Conservation (phyloP, 2,888 invertebrate species). For the Hyposoter didymator region DNA sequence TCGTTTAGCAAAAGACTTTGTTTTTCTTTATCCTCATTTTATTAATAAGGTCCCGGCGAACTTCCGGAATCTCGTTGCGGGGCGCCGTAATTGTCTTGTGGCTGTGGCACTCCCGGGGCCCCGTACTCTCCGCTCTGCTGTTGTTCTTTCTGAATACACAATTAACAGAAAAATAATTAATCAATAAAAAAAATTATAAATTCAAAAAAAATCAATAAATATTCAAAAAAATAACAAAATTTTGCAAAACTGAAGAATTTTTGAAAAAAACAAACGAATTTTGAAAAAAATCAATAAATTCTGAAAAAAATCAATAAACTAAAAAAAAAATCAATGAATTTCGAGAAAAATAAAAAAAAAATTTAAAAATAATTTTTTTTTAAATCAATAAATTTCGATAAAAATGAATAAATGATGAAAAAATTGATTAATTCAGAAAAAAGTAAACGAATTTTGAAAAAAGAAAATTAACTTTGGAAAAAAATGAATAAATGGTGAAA, state of each 20-base stretch:
- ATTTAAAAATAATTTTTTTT: no score
- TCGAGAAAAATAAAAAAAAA: no score
- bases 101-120: conserved; percentile 79
- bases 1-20: conserved; percentile 26
- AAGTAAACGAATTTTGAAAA: no score
- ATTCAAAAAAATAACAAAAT: not conserved
- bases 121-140: conserved; percentile 79
- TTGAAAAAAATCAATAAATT: no score
- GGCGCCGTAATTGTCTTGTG: conserved; percentile 85
- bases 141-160: conserved; percentile 77
- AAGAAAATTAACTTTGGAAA: no score
- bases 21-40: conserved; percentile 1
- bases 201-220: conserved; percentile 15
- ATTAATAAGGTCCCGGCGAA: conserved; percentile 74
- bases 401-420: no score
- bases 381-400: no score
- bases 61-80: conserved; percentile 76
- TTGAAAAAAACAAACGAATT: not conserved
- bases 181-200: conserved; percentile 9
- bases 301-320: no score
- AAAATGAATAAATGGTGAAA: no score
- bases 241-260: no score
- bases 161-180: conserved; percentile 35
- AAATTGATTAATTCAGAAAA: no score
- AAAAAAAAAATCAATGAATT: no score